Evolutionary conservation across 1,140 invertebrate species (phyloP).

Genomic region (Drosophila seguyi): DNA sequence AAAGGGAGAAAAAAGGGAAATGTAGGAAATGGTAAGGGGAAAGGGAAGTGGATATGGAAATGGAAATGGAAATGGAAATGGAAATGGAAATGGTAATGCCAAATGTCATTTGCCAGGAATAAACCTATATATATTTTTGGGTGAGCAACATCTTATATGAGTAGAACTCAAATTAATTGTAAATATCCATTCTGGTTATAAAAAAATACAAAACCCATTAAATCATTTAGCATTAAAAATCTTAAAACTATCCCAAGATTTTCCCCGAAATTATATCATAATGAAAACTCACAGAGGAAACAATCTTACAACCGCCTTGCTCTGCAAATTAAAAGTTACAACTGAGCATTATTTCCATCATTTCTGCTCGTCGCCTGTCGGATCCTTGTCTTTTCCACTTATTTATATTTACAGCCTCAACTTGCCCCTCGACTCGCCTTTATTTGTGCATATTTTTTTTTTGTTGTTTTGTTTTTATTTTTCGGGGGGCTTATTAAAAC

Average conservation of each 20-base stretch:
- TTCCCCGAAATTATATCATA: background rate
- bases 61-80: background rate
- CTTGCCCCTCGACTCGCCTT: background rate
- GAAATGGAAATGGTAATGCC: background rate
- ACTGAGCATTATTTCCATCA: constrained; percentile 34
- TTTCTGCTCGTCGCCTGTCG: constrained; percentile 12
- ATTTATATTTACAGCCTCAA: constrained; percentile 31
- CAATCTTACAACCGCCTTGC: background rate
- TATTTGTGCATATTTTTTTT: background rate
- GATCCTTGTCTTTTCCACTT: constrained; percentile 23
- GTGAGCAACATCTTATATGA: background rate
- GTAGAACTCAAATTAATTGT: background rate
- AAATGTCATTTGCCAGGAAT: constrained; percentile 13
- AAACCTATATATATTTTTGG: constrained; percentile 2
- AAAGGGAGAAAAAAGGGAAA: background rate
- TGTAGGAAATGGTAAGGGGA: background rate
- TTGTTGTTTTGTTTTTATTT: background rate
- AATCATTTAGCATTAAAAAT: background rate
- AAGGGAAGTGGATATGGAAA: background rate
- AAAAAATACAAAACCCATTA: background rate
- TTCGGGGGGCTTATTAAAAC: constrained; percentile 29
- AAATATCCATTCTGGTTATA: too few species aligned
- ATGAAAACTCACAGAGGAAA: background rate
- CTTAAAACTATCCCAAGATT: background rate
- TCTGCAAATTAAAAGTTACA: constrained; percentile 31